Evolutionary conservation across 1,140 invertebrate species (phyloP), one percentile per base, ranked within the genome.

Genomic region (Eriosoma lanigerum): DNA sequence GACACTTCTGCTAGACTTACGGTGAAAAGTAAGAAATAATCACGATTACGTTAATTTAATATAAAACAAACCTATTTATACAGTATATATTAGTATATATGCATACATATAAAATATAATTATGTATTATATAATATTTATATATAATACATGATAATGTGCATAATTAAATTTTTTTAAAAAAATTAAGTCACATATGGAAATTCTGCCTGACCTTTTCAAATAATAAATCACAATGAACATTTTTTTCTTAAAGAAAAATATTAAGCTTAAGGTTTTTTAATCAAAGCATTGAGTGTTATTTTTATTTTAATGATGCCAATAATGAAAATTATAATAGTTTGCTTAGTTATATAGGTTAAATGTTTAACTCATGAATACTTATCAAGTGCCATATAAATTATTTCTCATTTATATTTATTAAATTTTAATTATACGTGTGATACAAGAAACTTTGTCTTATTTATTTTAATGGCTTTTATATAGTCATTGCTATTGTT

Each of bases 11-110:
- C 95, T 83, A 93, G 93, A 87, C 91, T 98, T 88, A 93, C 93
- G 88, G 95, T 97, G 88, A 95, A 96, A 96, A 96, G 96, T 97
- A 96, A 96, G 95, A 92, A 93, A 89, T 95, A 92, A 93, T 81
- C 24, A 75, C 56, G 60, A 62, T 81, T 76, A 44, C n/a, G 52
- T 81, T 50, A 75, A 44, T 32, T 38, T 3, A 38, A 75, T 52
- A 72, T 52, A 50, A 50, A 9, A 48, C 13, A 50, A 3, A 24
- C 48, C n/a, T 80, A 68, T 80, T 13, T 80, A 6, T 64, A 26
- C 10, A 64, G 24, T 50, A 50, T 26, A 32, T 26, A 29, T 68
- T 68, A 48, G 13, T 48, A 66, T 12, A 68, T 3, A 44, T 1
- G 44, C 5, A 66, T 19, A 46, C 12, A 66, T 9, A 66, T 21